phyloP scores from a whole-genome alignment of 1,140 invertebrate species.

The Drosophila triauraria region DNA sequence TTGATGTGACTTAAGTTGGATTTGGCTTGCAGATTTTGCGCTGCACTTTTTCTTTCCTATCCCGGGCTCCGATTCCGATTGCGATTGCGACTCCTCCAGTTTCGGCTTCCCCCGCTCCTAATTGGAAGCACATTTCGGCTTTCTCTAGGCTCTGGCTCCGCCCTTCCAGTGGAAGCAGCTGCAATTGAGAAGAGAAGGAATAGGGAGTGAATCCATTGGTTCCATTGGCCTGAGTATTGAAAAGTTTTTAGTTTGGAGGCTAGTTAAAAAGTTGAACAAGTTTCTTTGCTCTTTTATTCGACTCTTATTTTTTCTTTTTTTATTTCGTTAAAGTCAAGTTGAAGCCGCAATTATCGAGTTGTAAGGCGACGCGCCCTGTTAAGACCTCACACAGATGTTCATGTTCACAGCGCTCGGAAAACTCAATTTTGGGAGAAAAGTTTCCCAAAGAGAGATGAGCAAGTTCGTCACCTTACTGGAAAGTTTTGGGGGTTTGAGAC shows the following conservation, averaged over 20 bases:
- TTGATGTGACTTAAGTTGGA: conserved; percentile 84
- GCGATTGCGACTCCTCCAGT: conserved; percentile 28
- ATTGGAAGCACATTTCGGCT: conserved; percentile 71
- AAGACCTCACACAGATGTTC: conserved; percentile 53
- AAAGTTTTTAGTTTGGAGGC: conserved; percentile 72
- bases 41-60: conserved; percentile 51
- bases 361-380: conserved; percentile 60
- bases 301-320: conserved; percentile 23
- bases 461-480: conserved; percentile 57
- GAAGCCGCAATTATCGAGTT: conserved; percentile 82
- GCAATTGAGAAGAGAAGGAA: conserved; percentile 42
- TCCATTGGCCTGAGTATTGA: conserved; percentile 65
- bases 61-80: conserved; percentile 17
- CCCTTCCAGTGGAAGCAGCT: conserved; percentile 45
- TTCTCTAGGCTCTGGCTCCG: conserved; percentile 27
- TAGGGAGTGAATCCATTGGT: conserved; percentile 49
- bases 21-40: conserved; percentile 78
- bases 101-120: conserved; percentile 31
- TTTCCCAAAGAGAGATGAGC: conserved; percentile 42
- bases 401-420: conserved; percentile 37
- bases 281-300: conserved; percentile 56
- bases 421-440: conserved; percentile 32
- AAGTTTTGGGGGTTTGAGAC: conserved; percentile 15
- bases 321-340: conserved; percentile 70
- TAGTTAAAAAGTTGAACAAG: conserved; percentile 80